Evolutionary conservation across 2,888 invertebrate genomes (phyloP).

Genomic region (Scrobipalpa atriplicella): DNA sequence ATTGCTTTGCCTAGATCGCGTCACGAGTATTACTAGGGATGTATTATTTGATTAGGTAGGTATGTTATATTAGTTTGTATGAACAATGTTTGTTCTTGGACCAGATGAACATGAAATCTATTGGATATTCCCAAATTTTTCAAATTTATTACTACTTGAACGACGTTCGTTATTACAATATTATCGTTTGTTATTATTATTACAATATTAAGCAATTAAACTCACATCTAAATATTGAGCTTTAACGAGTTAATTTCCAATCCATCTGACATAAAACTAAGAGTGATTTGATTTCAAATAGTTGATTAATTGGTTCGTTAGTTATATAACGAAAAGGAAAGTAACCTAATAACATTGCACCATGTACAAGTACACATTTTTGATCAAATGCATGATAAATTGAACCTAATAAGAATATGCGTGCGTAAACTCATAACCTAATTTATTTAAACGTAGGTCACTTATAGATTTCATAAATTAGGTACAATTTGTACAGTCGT

Average conservation of each 20-base stretch:
- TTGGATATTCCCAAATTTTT: no score
- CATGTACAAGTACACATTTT: neutral
- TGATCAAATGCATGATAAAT: conserved; percentile 7
- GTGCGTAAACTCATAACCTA: neutral
- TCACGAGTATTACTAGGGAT: conserved; percentile 16
- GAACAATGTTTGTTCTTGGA: no score
- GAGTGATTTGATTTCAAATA: neutral
- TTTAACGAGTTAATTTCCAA: neutral
- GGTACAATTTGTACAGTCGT: neutral
- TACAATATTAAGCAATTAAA: no score
- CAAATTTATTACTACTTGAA: no score
- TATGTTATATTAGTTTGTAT: no score
- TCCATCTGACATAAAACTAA: neutral
- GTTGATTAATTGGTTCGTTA: conserved; percentile 13
- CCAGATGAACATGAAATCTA: no score
- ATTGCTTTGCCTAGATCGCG: conserved; percentile 44
- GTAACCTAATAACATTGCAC: neutral
- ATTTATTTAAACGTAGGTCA: conserved; percentile 3
- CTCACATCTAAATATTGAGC: no score
- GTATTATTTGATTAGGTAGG: no score
- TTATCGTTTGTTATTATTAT: no score
- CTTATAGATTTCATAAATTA: neutral
- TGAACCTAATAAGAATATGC: conserved; percentile 4
- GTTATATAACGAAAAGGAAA: conserved; percentile 18
- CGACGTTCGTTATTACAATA: no score